phyloP scores from a whole-genome alignment of 2,113 vertebrate genomes.

The Bungarus multicinctus region DNA sequence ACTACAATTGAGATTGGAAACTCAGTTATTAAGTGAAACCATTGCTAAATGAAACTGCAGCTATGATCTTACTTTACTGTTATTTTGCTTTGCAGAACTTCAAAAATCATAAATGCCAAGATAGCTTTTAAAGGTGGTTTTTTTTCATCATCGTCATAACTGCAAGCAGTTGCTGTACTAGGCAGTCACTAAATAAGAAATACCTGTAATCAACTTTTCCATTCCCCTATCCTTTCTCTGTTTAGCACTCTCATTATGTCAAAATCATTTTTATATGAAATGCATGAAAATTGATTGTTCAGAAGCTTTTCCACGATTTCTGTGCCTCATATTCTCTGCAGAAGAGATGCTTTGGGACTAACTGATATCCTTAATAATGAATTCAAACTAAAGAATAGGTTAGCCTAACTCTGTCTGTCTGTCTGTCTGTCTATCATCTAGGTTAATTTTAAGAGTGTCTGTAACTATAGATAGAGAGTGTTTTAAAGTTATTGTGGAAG shows the following conservation, averaged over 20 bases:
- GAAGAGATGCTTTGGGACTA: neutral
- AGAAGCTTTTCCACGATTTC: neutral
- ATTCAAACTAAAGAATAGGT: neutral
- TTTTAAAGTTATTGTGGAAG: neutral
- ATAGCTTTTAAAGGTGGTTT: neutral
- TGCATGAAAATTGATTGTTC: neutral
- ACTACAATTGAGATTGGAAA: neutral
- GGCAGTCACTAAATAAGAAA: neutral
- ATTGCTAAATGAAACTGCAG: neutral
- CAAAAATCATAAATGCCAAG: neutral
- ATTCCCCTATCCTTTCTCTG: neutral
- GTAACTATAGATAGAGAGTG: neutral
- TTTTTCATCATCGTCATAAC: neutral
- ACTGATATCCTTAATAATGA: slow-evolving; percentile 42
- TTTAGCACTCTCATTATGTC: neutral
- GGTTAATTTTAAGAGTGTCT: neutral
- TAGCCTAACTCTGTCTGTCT: neutral
- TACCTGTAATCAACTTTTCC: neutral
- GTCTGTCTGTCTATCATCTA: neutral
- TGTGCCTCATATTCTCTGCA: neutral
- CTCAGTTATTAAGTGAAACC: neutral
- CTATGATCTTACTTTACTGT: neutral
- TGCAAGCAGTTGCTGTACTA: neutral
- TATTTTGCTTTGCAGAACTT: neutral
- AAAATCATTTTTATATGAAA: rapidly evolving